Conservation (phyloP, 2,888 invertebrate genomes). For the Amphipoea lucens region DNA sequence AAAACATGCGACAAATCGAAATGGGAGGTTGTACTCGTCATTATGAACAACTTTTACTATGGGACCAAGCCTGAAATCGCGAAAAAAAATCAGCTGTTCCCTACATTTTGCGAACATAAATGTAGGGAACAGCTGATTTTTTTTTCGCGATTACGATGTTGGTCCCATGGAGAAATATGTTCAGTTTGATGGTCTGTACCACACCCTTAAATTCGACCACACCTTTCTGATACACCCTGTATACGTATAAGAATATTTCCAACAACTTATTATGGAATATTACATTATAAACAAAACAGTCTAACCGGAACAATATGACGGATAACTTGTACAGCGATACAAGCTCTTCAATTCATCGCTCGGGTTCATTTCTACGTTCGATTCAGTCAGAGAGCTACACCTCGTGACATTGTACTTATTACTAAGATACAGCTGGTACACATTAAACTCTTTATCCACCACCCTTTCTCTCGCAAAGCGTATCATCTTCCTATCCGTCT, state of each 20-base stretch:
- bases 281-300: slow-evolving; percentile 41
- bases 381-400: slow-evolving; percentile 72
- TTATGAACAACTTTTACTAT: too few species aligned
- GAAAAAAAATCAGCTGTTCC: too few species aligned
- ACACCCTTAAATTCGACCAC: background rate
- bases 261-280: background rate
- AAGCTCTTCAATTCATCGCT: slow-evolving; percentile 82
- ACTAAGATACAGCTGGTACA: slow-evolving; percentile 74
- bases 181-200: background rate
- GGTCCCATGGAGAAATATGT: background rate
- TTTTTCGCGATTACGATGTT: too few species aligned
- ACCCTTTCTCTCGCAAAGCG: slow-evolving; percentile 54
- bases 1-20: too few species aligned
- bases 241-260: background rate
- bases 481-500: slow-evolving; percentile 70
- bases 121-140: too few species aligned
- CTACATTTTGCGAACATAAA: too few species aligned
- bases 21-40: too few species aligned
- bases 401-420: slow-evolving; percentile 64
- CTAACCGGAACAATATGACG: slow-evolving; percentile 79
- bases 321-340: slow-evolving; percentile 80
- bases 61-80: too few species aligned
- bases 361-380: slow-evolving; percentile 53
- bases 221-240: background rate
- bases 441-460: slow-evolving; percentile 69